Evolutionary conservation across 2,113 vertebrate species (phyloP), one percentile per base, ranked within the genome.

Genomic region (Actinemys pallida): DNA sequence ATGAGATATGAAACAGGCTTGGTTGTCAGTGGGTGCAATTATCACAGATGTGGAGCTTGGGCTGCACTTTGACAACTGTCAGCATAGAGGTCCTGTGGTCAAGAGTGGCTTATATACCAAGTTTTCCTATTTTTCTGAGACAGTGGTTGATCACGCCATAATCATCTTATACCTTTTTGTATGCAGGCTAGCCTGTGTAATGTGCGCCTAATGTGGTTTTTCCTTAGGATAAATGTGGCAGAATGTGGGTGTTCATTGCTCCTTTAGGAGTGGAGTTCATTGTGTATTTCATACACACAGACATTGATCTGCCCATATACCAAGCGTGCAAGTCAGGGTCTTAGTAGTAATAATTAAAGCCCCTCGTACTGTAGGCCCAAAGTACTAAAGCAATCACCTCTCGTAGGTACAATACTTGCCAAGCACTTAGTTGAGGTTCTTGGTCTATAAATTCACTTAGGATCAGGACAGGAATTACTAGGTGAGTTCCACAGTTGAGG

Each of bases 161-260:
- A 86, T 42, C 5, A 87, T 31, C 86, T 7, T 1, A 2, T 54
- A 7, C 24, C 1, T 82, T 62, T 89, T 14, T 69, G 65, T n/a
- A 19, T n/a, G 35, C 35, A 69, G 65, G 31, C 65, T 72, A 72
- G n/a, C n/a, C 9, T 72, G 17, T 62, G 57, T 39, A 72, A n/a
- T 22, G 65, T n/a, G 8, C 9, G 8, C 65, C 65, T 39, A 22
- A 20, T 10, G 14, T n/a, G 42, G 22, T 76, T 27, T 76, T 7
- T 78, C 24, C 25, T 78, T 45, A 45, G 45, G 42, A 76, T 45
- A 76, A 47, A 27, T 27, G 56, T 47, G 84, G 54, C 12, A 56
- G 17, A 83, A 69, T 0, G 0, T 65, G 0, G 0, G 39, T 86
- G 57, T 10, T 69, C 7, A 1, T 72, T 62, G 16, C 75, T 78